These are phyloP conservation scores for Ianthella basta DNA, from an alignment of 37 sponge, comb jelly and placozoan species.

Conservation along the genomic window DNA sequence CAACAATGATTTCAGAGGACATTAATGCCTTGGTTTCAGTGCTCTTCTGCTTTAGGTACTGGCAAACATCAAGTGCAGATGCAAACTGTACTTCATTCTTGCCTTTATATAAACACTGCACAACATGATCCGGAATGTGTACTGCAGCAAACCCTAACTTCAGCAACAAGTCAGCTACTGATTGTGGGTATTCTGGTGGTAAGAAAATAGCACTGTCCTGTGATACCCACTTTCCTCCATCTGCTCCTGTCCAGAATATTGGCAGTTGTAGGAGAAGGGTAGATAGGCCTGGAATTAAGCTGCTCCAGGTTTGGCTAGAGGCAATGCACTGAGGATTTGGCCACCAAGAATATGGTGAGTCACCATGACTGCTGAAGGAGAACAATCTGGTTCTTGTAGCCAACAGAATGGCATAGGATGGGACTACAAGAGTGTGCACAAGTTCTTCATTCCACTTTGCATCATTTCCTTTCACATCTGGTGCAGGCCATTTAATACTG, in stretches of 20 bases:
- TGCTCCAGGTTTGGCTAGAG: not conserved
- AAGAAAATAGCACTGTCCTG: slow-evolving; percentile 45
- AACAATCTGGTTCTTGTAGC: not conserved
- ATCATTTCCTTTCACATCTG: slow-evolving; percentile 68
- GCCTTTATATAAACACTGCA: not conserved
- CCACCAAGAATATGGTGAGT: slow-evolving; percentile 22
- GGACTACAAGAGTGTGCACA: slow-evolving; percentile 30
- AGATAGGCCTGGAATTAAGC: not conserved
- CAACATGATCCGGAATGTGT: not conserved
- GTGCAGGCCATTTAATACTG: slow-evolving; percentile 80
- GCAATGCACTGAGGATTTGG: not conserved
- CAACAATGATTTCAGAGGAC: not conserved
- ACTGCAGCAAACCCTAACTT: not conserved
- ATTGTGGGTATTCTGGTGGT: not conserved
- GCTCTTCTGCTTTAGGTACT: not conserved
- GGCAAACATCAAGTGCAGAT: not conserved
- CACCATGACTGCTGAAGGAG: not conserved
- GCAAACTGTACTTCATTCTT: not conserved
- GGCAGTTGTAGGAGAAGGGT: not conserved
- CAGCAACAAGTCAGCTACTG: not conserved
- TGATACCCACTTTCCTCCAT: slow-evolving; percentile 55
- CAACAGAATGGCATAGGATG: slow-evolving; percentile 64
- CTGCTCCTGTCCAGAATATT: slow-evolving; percentile 57
- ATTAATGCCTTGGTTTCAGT: not conserved
- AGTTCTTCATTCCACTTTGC: slow-evolving; percentile 78